Percentiles rank a stretch among this genome's conserved stretches.
phyloP scores from a whole-genome alignment of 2,113 vertebrate genomes.

The Phalacrocorax aristotelis region DNA sequence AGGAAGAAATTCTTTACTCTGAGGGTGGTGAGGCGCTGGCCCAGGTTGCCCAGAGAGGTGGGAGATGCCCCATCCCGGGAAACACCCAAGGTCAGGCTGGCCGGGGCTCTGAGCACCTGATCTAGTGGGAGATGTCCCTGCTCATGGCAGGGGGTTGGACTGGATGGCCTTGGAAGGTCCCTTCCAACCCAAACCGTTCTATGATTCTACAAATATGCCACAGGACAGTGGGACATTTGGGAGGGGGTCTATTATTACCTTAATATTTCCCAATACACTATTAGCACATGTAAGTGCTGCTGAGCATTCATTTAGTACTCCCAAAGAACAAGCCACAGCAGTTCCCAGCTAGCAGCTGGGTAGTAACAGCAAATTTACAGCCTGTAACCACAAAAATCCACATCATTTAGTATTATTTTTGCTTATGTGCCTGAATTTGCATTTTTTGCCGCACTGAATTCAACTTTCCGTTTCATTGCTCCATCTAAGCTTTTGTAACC shows the following conservation, averaged over 20 bases:
- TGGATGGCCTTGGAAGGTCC: too few relatives aligned
- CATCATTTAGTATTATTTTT: not conserved
- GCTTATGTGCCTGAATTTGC: rapidly evolving
- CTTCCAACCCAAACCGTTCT: too few relatives aligned
- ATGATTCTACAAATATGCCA: too few relatives aligned
- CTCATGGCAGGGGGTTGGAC: too few relatives aligned
- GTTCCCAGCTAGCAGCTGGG: not conserved
- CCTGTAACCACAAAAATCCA: not conserved
- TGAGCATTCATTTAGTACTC: rapidly evolving
- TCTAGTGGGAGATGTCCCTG: too few relatives aligned
- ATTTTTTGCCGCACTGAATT: not conserved
- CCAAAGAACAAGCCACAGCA: rapidly evolving
- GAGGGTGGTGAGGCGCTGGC: too few relatives aligned
- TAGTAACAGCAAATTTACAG: not conserved
- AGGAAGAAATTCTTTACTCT: too few relatives aligned
- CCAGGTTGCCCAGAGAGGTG: too few relatives aligned
- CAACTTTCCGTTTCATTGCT: too few relatives aligned
- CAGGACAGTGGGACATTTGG: rapidly evolving
- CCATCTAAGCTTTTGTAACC: not conserved
- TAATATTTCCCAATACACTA: rapidly evolving
- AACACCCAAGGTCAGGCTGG: too few relatives aligned
- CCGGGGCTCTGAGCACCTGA: too few relatives aligned
- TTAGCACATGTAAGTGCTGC: not conserved
- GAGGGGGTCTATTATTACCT: not conserved
- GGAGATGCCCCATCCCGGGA: too few relatives aligned